phyloP scores from a whole-genome alignment of 2,797 vertebrate genomes.

The Selene dorsalis region DNA sequence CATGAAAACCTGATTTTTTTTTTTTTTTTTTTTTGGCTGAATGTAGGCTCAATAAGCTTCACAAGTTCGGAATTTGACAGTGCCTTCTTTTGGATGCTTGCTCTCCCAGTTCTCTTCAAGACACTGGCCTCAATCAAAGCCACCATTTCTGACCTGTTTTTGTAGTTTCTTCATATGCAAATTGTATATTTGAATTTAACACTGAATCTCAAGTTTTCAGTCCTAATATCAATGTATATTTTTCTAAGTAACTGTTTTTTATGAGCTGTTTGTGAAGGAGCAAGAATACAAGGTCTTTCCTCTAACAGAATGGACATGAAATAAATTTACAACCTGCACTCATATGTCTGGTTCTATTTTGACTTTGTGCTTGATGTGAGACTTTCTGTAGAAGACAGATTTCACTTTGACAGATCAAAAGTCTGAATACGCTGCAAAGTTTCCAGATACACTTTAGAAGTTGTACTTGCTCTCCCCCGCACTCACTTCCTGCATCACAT shows the following conservation, averaged over 20 bases:
- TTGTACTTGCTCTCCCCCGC: constrained; percentile 41
- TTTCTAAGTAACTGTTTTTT: constrained; percentile 80
- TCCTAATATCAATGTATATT: constrained; percentile 84
- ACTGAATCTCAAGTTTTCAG: constrained; percentile 81
- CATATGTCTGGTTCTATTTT: constrained; percentile 50
- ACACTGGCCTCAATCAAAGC: constrained; percentile 68
- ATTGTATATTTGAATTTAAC: constrained; percentile 85
- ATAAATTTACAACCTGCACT: constrained; percentile 79
- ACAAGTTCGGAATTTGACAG: constrained; percentile 66
- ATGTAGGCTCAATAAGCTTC: constrained; percentile 82
- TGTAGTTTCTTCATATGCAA: constrained; percentile 81
- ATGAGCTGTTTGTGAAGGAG: constrained; percentile 79
- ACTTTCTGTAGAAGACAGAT: constrained; percentile 17
- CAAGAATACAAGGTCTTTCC: constrained; percentile 68
- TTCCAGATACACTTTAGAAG: constrained; percentile 60
- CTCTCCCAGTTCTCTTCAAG: constrained; percentile 60
- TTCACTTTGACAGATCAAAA: constrained; percentile 56
- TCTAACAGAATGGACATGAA: constrained; percentile 75
- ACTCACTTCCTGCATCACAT: constrained; percentile 61
- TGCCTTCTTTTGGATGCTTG: constrained; percentile 73
- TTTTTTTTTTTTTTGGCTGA: constrained; percentile 60
- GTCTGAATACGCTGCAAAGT: constrained; percentile 42
- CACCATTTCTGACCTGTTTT: constrained; percentile 71
- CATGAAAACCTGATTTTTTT: constrained; percentile 49
- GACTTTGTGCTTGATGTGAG: background rate